These are phyloP conservation scores for Acromyrmex heyeri DNA, from an alignment of 1,140 invertebrate species.

Conservation along the genomic window DNA sequence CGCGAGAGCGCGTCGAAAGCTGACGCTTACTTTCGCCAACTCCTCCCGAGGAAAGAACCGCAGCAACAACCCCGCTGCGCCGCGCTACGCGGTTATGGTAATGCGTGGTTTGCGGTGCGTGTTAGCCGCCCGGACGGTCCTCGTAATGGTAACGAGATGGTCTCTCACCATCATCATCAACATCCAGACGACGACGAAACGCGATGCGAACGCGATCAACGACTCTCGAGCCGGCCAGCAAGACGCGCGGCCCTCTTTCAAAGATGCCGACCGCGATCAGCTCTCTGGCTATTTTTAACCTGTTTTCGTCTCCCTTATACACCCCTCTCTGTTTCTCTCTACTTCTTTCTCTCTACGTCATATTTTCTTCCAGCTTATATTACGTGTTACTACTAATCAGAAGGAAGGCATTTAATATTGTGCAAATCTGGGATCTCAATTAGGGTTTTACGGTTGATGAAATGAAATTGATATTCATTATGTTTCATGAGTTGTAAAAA, in stretches of 20 bases:
- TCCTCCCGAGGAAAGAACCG: constrained; percentile 45
- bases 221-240: constrained; percentile 65
- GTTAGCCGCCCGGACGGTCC: constrained; percentile 74
- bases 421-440: constrained; percentile 10
- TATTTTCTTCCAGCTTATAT: constrained; percentile 9
- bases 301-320: constrained; percentile 72
- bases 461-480: not conserved
- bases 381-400: constrained; percentile 22
- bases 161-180: constrained; percentile 80
- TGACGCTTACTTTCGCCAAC: constrained; percentile 57
- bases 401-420: not conserved
- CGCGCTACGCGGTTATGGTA: constrained; percentile 74
- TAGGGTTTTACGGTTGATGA: not conserved
- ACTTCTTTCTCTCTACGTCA: not conserved
- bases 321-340: not conserved
- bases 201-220: constrained; percentile 77
- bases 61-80: constrained; percentile 28
- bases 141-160: constrained; percentile 80
- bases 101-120: constrained; percentile 76
- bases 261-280: constrained; percentile 74
- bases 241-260: constrained; percentile 71
- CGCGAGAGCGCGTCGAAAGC: constrained; percentile 51
- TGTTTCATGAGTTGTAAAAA: not conserved
- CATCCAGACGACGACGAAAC: constrained; percentile 79
- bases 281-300: constrained; percentile 76